Evolutionary conservation across 2,888 invertebrate genomes (phyloP).

Genomic region (Lepidocyrtoides sp.): DNA sequence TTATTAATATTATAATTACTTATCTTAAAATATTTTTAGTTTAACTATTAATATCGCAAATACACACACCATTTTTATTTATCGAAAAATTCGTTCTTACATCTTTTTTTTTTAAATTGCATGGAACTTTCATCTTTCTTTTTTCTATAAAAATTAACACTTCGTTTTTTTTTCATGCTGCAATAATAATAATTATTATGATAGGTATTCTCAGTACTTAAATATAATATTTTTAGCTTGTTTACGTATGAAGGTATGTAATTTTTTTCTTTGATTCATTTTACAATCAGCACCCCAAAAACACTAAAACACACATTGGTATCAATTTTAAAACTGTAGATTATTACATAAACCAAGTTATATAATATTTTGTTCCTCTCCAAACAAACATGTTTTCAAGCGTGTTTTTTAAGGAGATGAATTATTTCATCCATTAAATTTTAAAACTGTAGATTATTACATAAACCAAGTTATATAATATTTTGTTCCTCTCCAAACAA

Average conservation of each 20-base stretch:
- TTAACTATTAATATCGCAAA: slow-evolving; percentile 11
- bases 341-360: not conserved
- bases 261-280: slow-evolving; percentile 1
- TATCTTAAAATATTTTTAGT: not conserved
- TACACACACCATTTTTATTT: not conserved
- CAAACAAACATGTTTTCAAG: not conserved
- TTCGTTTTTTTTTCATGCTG: too few species aligned
- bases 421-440: too few species aligned
- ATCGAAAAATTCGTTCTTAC: not conserved
- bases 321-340: slow-evolving; percentile 17
- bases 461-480: not conserved
- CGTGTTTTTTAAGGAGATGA: not conserved
- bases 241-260: not conserved
- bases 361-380: not conserved
- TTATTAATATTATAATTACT: not conserved
- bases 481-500: not conserved
- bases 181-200: too few species aligned
- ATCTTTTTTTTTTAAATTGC: not conserved
- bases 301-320: too few species aligned
- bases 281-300: slow-evolving; percentile 20
- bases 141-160: slow-evolving; percentile 70
- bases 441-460: not conserved
- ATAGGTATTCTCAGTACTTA: slow-evolving; percentile 2
- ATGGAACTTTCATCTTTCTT: not conserved
- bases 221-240: slow-evolving; percentile 18